A percentile compares a stretch with the other conserved stretches of the same genome.
These are phyloP conservation scores for Caenorhabditis sp. DNA, from an alignment of 2,888 invertebrate species.

Conservation along the genomic window DNA sequence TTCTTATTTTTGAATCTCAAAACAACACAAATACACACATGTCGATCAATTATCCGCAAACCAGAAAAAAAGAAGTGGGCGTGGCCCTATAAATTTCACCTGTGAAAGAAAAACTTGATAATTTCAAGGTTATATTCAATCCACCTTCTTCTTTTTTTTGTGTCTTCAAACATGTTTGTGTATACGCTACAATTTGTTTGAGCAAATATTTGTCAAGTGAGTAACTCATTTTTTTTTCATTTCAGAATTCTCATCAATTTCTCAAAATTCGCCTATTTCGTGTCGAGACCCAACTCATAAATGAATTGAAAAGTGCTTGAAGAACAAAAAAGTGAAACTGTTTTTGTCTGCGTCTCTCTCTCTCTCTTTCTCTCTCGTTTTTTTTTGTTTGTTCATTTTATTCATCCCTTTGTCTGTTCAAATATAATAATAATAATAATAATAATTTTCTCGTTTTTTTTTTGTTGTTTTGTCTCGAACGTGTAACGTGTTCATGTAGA, in stretches of 20 bases:
- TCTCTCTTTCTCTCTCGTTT: slow-evolving; percentile 7
- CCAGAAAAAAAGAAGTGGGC: too few relatives aligned
- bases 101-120: background rate
- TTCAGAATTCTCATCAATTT: slow-evolving; percentile 17
- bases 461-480: background rate
- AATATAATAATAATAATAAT: background rate
- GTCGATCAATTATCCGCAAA: too few relatives aligned
- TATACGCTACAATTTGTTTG: background rate
- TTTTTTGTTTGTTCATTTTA: background rate
- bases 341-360: background rate
- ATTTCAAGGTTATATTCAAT: background rate
- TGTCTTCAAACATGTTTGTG: too few relatives aligned
- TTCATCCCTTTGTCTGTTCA: background rate
- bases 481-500: too few relatives aligned
- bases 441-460: background rate
- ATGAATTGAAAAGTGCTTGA: background rate
- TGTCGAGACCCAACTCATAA: slow-evolving; percentile 12
- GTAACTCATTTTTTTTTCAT: background rate
- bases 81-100: background rate
- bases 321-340: background rate
- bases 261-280: slow-evolving; percentile 23
- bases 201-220: background rate
- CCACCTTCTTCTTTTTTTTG: background rate
- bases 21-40: too few relatives aligned
- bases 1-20: too few relatives aligned